A percentile compares a stretch with the other conserved stretches of the same genome.
Conservation (phyloP, 2,113 vertebrate genomes). For the Synodontis membranacea region DNA sequence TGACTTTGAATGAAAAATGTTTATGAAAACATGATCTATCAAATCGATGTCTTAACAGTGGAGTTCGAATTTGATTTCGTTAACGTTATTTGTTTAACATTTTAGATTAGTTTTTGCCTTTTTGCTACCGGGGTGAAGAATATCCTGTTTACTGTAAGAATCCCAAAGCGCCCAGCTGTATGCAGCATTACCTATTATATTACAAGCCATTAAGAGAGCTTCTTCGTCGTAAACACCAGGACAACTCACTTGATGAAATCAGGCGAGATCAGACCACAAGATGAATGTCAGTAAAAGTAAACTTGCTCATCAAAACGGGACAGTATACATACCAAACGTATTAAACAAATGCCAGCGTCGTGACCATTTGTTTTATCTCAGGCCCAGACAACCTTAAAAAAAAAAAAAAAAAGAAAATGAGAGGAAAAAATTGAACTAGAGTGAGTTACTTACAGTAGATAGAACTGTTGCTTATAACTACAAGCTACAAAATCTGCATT, state of each 20-base stretch:
- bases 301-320: conserved; percentile 5
- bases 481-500: not conserved
- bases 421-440: not conserved
- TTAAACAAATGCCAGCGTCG: not conserved
- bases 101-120: conserved; percentile 25
- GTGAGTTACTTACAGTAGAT: not conserved
- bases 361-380: not conserved
- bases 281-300: conserved; percentile 6
- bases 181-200: conserved; percentile 25
- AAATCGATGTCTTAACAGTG: conserved; percentile 66
- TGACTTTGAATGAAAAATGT: conserved; percentile 63
- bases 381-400: not conserved
- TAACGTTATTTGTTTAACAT: conserved; percentile 23
- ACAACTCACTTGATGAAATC: conserved; percentile 16
- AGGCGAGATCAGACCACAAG: conserved; percentile 17
- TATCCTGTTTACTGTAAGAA: conserved; percentile 33
- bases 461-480: not conserved
- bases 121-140: conserved; percentile 23
- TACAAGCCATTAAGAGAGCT: not conserved
- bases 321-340: conserved; percentile 11
- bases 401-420: not conserved
- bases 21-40: conserved; percentile 59
- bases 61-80: conserved; percentile 46
- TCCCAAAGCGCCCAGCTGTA: conserved; percentile 28
- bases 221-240: conserved; percentile 25